These are phyloP conservation scores for Chiroxiphia lanceolata DNA, from an alignment of 2,797 vertebrate species.

Conservation along the genomic window DNA sequence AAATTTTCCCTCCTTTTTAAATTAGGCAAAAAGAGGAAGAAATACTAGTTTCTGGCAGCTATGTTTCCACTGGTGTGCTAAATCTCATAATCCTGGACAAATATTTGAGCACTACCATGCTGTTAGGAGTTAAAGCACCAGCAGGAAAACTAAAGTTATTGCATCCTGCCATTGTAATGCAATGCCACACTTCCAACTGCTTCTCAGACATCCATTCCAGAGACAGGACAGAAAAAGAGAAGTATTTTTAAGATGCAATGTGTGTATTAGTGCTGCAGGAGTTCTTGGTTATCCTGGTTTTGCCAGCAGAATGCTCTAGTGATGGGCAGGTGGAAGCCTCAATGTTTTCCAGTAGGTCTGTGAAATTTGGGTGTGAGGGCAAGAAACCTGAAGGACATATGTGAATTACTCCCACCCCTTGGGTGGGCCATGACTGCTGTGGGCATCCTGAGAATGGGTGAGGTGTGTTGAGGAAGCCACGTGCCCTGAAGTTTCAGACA, in stretches of 20 bases:
- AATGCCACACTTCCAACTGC: fast-evolving
- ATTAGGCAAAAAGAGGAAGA: neutral
- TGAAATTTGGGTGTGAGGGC: neutral
- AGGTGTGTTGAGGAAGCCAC: neutral
- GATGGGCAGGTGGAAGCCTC: neutral
- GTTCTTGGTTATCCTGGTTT: neutral
- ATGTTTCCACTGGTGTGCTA: neutral
- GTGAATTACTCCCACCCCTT: neutral
- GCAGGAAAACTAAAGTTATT: neutral
- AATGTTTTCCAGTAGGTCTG: neutral
- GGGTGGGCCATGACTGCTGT: fast-evolving
- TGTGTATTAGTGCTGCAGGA: neutral
- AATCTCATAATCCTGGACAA: neutral
- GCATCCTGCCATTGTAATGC: neutral
- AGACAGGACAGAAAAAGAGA: neutral
- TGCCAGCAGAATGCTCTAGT: neutral
- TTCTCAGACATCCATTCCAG: neutral
- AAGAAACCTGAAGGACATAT: fast-evolving
- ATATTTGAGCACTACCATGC: neutral
- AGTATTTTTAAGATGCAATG: neutral
- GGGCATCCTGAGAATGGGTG: too few species aligned
- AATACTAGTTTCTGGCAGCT: neutral
- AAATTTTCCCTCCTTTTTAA: neutral
- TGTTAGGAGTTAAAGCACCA: neutral
- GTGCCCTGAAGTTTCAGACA: neutral